phyloP scores from a whole-genome alignment of 2,888 invertebrate genomes.

The Theretra japonica region DNA sequence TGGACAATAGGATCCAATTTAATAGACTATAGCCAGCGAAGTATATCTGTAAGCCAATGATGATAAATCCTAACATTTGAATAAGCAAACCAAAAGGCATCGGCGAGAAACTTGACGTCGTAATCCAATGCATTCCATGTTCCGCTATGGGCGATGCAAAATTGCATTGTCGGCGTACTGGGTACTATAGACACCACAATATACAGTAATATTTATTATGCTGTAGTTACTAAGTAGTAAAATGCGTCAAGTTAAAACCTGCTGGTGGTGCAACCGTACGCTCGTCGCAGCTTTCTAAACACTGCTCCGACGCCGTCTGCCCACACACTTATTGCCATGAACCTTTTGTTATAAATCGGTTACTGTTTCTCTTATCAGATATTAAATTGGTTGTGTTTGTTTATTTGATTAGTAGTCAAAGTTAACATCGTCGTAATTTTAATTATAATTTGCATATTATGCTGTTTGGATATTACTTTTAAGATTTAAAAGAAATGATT shows the following conservation, averaged over 20 bases:
- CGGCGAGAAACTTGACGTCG: not conserved
- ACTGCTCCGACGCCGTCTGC: conserved; percentile 1
- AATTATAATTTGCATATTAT: no score
- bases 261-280: conserved; percentile 19
- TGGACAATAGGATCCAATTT: no score
- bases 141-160: not conserved
- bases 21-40: no score
- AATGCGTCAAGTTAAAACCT: conserved; percentile 25
- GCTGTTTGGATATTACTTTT: no score
- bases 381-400: not conserved
- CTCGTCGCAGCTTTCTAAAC: conserved; percentile 25
- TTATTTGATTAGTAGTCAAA: not conserved
- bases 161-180: not conserved
- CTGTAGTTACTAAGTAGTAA: conserved; percentile 17
- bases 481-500: no score
- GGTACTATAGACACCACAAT: not conserved
- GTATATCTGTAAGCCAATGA: no score
- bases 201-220: conserved; percentile 16
- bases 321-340: not conserved
- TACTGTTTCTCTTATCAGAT: not conserved
- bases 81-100: not conserved
- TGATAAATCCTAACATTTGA: not conserved
- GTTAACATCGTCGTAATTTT: not conserved
- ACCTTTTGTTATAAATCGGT: conserved; percentile 18
- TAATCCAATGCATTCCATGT: not conserved